Percentiles rank a stretch among this genome's conserved stretches.
Conservation (phyloP, 2,888 invertebrate genomes). For the Drosophila prostipennis region DNA sequence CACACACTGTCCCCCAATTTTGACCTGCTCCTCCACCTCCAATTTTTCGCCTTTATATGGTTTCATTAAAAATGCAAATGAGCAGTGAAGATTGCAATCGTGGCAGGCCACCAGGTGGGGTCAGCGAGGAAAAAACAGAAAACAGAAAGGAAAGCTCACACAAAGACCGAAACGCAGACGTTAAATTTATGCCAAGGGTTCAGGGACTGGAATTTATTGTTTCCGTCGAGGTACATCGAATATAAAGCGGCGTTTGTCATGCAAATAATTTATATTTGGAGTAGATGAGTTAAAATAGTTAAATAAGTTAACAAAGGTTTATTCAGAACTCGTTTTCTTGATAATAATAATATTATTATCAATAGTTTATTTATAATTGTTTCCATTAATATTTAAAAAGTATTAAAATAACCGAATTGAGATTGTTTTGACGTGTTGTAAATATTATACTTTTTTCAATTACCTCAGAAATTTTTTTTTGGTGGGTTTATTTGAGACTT, state of each 20-base stretch:
- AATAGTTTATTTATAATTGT: too few species aligned
- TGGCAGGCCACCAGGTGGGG: slow-evolving; percentile 58
- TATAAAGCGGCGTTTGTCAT: slow-evolving; percentile 2
- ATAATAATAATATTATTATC: too few species aligned
- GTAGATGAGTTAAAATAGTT: too few species aligned
- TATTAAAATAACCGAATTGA: too few species aligned
- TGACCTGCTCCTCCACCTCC: slow-evolving; percentile 1
- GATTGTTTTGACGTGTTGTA: too few species aligned
- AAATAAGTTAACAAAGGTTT: too few species aligned
- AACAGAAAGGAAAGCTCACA: slow-evolving; percentile 22
- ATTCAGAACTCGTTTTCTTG: too few species aligned
- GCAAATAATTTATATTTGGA: slow-evolving; percentile 13
- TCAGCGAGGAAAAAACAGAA: slow-evolving; percentile 30
- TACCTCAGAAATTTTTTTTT: too few species aligned
- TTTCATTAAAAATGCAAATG: slow-evolving; percentile 77
- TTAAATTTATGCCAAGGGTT: slow-evolving; percentile 71
- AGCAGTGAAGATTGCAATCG: slow-evolving; percentile 71
- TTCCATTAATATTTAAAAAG: too few species aligned
- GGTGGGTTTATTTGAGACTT: too few species aligned
- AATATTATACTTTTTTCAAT: too few species aligned
- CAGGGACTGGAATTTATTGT: slow-evolving; percentile 43
- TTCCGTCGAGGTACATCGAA: slow-evolving; percentile 24
- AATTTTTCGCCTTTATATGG: slow-evolving; percentile 50
- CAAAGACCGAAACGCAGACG: slow-evolving; percentile 41
- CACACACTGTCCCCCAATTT: slow-evolving; percentile 33